These are phyloP conservation scores for Rotaria magnacalcarata DNA, from an alignment of 2,888 invertebrate species.

Conservation along the genomic window DNA sequence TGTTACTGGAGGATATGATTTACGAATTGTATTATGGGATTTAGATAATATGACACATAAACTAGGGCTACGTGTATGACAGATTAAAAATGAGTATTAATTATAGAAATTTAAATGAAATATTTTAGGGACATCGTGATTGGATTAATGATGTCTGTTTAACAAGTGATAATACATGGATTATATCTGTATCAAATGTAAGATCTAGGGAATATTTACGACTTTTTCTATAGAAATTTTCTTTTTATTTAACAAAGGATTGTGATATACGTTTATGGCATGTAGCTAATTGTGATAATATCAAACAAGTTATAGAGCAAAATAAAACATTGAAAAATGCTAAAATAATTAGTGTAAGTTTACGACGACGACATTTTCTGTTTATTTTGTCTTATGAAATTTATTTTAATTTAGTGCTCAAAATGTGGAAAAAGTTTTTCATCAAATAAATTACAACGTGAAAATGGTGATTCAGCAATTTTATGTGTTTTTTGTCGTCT, in stretches of 20 bases:
- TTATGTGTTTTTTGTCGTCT: constrained; percentile 34
- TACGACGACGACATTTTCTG: no score
- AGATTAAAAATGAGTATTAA: background rate
- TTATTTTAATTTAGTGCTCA: background rate
- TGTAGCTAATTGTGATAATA: constrained; percentile 43
- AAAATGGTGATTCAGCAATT: background rate
- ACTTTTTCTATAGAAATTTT: no score
- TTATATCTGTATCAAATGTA: constrained; percentile 55
- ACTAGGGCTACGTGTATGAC: constrained; percentile 55
- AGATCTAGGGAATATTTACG: no score
- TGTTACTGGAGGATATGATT: constrained; percentile 57
- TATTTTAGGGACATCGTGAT: constrained; percentile 53
- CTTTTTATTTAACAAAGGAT: background rate
- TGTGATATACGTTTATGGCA: constrained; percentile 43
- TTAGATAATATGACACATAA: constrained; percentile 54
- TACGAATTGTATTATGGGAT: constrained; percentile 57
- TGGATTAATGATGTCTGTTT: constrained; percentile 19
- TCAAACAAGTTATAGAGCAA: constrained; percentile 40
- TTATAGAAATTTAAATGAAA: background rate
- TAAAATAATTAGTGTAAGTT: constrained; percentile 40
- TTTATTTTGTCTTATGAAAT: background rate
- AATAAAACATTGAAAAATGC: constrained; percentile 37
- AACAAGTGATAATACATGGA: constrained; percentile 52
- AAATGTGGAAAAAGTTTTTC: constrained; percentile 21
- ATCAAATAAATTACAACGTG: background rate